phyloP scores from a whole-genome alignment of 2,888 invertebrate species.

The Priapulus caudatus region DNA sequence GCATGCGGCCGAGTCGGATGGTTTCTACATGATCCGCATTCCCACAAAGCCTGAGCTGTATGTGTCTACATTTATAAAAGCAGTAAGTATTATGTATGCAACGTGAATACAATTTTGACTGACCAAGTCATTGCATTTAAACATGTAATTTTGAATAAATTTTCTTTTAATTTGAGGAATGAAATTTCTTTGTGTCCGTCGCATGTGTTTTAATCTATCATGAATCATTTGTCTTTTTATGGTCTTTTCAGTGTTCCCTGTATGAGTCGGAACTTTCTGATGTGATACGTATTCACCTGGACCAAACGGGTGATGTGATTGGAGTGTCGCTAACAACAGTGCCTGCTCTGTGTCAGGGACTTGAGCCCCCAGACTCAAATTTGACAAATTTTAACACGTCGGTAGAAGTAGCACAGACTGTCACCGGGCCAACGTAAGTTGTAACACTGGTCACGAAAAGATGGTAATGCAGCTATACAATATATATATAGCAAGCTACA shows the following conservation, averaged over 20 bases:
- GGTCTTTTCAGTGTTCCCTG: constrained; percentile 54
- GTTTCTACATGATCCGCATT: neutral
- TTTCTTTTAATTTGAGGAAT: too few relatives aligned
- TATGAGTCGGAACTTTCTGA: constrained; percentile 64
- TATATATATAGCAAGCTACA: too few relatives aligned
- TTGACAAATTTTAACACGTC: constrained; percentile 53
- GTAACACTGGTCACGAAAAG: neutral
- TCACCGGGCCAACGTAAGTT: constrained; percentile 62
- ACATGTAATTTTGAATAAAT: too few relatives aligned
- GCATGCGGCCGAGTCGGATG: too few relatives aligned
- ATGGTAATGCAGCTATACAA: too few relatives aligned
- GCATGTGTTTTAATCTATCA: too few relatives aligned
- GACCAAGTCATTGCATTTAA: too few relatives aligned
- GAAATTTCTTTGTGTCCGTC: too few relatives aligned
- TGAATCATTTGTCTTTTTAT: too few relatives aligned
- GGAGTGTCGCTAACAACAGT: constrained; percentile 36
- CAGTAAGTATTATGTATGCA: constrained; percentile 46
- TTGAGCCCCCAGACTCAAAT: constrained; percentile 22
- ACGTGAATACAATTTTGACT: too few relatives aligned
- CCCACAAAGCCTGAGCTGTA: constrained; percentile 53
- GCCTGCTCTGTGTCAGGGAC: constrained; percentile 40
- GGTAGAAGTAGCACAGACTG: constrained; percentile 64
- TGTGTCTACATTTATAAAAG: constrained; percentile 66
- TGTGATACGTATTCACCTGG: constrained; percentile 61
- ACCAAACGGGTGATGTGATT: constrained; percentile 63